Evolutionary conservation across 92 coral and sea anemone genomes (phyloP).

Genomic region (Zoanthus gigantus): DNA sequence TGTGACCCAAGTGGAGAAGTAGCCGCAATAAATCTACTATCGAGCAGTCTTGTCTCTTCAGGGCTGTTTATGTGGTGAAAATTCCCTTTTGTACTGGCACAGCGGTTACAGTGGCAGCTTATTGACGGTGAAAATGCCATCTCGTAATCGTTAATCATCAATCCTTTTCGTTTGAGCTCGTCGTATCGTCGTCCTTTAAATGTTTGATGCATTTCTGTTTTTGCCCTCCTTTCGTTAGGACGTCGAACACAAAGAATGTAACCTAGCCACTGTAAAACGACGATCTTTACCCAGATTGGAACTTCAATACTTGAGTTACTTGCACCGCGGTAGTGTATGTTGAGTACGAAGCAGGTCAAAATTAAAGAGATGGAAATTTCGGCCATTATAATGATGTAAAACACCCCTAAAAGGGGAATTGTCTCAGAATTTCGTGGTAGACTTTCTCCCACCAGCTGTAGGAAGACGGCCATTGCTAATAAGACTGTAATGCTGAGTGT

Average conservation of each 20-base stretch:
- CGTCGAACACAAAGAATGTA: slow-evolving; percentile 85
- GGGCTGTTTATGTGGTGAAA: slow-evolving; percentile 68
- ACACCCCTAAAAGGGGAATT: slow-evolving; percentile 90
- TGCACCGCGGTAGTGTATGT: slow-evolving; percentile 90
- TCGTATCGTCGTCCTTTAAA: slow-evolving; percentile 67
- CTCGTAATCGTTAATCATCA: slow-evolving; percentile 72
- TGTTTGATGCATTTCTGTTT: slow-evolving; percentile 59
- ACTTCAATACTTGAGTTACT: slow-evolving; percentile 81
- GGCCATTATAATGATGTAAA: slow-evolving; percentile 96
- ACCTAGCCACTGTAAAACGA: slow-evolving; percentile 88
- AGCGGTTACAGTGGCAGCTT: slow-evolving; percentile 87
- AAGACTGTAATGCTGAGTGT: slow-evolving; percentile 94
- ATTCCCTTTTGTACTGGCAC: slow-evolving; percentile 75
- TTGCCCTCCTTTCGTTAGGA: slow-evolving; percentile 63
- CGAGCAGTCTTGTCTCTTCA: slow-evolving; percentile 78
- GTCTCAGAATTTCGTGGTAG: slow-evolving; percentile 97
- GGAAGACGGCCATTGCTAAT: slow-evolving; percentile 97
- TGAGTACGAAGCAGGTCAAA: slow-evolving; percentile 94
- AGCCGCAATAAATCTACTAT: slow-evolving; percentile 69
- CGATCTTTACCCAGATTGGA: slow-evolving; percentile 87
- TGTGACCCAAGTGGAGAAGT: slow-evolving; percentile 83
- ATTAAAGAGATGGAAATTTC: slow-evolving; percentile 92
- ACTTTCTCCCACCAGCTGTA: slow-evolving; percentile 93
- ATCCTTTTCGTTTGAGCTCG: slow-evolving; percentile 62
- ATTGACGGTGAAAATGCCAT: slow-evolving; percentile 83